Evolutionary conservation across 2,888 invertebrate genomes (phyloP).

Genomic region (Eupithecia exiguata): DNA sequence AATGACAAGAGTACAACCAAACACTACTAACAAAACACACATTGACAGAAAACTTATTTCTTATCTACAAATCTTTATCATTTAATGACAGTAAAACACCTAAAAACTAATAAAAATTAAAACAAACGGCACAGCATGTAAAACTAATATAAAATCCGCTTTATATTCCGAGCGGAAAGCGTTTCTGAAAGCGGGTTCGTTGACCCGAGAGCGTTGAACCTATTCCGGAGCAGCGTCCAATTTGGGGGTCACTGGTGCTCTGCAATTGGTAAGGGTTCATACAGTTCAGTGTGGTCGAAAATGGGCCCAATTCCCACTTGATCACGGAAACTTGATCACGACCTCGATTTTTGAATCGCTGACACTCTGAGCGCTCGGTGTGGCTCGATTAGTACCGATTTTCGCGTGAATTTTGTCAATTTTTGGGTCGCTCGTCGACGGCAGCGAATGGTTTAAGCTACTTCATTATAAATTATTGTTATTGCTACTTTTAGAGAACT

Average conservation of each 20-base stretch:
- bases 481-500: too few species aligned
- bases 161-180: conserved; percentile 40
- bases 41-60: too few species aligned
- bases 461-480: too few species aligned
- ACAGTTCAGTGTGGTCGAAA: conserved; percentile 3
- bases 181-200: conserved; percentile 41
- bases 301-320: not conserved
- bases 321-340: not conserved
- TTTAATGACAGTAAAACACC: not conserved
- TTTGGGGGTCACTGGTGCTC: conserved; percentile 41
- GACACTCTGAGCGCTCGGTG: not conserved
- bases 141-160: conserved; percentile 28
- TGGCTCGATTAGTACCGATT: not conserved
- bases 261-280: conserved; percentile 35
- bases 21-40: too few species aligned
- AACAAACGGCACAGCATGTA: not conserved
- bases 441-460: too few species aligned
- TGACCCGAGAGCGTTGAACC: conserved; percentile 45
- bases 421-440: not conserved
- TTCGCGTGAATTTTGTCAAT: not conserved
- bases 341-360: not conserved
- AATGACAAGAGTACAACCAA: too few species aligned
- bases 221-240: conserved; percentile 33
- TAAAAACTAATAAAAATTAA: not conserved
- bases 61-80: too few species aligned